Evolutionary conservation across 2,888 invertebrate species (phyloP).

Genomic region (Ochropacha duplaris): DNA sequence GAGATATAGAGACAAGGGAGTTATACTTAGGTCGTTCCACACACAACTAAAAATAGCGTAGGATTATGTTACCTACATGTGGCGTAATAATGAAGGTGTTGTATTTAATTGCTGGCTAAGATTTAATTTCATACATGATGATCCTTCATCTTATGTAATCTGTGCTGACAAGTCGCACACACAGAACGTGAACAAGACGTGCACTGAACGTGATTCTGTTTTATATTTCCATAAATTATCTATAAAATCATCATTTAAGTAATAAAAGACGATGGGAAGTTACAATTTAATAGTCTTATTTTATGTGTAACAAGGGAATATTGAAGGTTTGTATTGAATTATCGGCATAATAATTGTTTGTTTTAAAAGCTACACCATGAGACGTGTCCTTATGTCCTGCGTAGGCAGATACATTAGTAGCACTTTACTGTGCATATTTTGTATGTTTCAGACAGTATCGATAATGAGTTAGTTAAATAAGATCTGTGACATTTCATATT

Average conservation of each 20-base stretch:
- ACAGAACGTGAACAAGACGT: background rate
- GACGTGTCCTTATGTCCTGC: no score
- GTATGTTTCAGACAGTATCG: no score
- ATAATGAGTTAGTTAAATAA: no score
- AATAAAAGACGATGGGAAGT: background rate
- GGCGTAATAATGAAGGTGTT: background rate
- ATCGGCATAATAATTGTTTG: no score
- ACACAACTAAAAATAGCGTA: background rate
- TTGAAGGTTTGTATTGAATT: no score
- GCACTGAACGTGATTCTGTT: background rate
- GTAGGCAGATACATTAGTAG: no score
- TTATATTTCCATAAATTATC: background rate
- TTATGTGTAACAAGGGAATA: no score
- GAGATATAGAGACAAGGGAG: slow-evolving; percentile 8
- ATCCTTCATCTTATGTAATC: background rate
- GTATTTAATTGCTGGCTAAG: background rate
- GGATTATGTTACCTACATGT: background rate
- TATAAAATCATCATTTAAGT: background rate
- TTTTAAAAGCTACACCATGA: no score
- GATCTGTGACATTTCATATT: no score
- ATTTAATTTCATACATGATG: background rate
- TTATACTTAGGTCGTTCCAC: background rate
- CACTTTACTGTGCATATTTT: no score
- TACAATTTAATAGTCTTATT: background rate
- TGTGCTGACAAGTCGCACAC: background rate